phyloP scores from a whole-genome alignment of 2,797 vertebrate genomes.

The Pempheris klunzingeri region DNA sequence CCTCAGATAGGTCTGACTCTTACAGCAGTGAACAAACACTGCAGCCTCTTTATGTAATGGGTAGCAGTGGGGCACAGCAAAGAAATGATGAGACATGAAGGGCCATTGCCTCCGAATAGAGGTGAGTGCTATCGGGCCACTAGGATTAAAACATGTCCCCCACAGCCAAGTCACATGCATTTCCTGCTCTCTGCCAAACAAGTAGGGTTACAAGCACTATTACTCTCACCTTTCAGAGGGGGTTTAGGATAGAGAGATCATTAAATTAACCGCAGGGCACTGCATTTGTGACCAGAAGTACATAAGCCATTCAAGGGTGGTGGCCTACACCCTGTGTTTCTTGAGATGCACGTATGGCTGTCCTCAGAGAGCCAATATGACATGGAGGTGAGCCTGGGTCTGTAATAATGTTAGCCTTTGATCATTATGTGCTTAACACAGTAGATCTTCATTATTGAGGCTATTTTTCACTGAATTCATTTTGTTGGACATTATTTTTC shows the following conservation, averaged over 20 bases:
- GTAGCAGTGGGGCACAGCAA: constrained; percentile 84
- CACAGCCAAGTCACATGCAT: constrained; percentile 78
- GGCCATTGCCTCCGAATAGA: constrained; percentile 72
- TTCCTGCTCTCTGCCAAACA: constrained; percentile 75
- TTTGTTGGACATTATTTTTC: constrained; percentile 61
- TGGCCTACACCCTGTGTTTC: constrained; percentile 71
- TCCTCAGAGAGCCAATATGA: constrained; percentile 67
- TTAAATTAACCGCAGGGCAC: constrained; percentile 88
- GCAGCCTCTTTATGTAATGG: constrained; percentile 83
- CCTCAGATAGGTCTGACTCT: constrained; percentile 80
- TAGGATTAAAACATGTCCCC: constrained; percentile 83
- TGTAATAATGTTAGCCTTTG: constrained; percentile 70
- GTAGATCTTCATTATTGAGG: constrained; percentile 71
- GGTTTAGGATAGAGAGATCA: constrained; percentile 84
- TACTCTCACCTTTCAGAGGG: constrained; percentile 82
- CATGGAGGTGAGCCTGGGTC: constrained; percentile 61
- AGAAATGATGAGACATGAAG: constrained; percentile 82
- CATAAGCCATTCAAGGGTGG: constrained; percentile 79
- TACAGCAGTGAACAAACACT: constrained; percentile 85
- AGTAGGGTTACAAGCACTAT: constrained; percentile 84
- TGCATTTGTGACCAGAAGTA: constrained; percentile 82
- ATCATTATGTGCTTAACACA: constrained; percentile 79
- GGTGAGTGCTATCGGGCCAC: constrained; percentile 68
- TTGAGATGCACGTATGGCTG: constrained; percentile 69
- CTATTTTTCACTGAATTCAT: constrained; percentile 68